phyloP scores from a whole-genome alignment of 2,888 invertebrate species.

The Cremastinae sp. region DNA sequence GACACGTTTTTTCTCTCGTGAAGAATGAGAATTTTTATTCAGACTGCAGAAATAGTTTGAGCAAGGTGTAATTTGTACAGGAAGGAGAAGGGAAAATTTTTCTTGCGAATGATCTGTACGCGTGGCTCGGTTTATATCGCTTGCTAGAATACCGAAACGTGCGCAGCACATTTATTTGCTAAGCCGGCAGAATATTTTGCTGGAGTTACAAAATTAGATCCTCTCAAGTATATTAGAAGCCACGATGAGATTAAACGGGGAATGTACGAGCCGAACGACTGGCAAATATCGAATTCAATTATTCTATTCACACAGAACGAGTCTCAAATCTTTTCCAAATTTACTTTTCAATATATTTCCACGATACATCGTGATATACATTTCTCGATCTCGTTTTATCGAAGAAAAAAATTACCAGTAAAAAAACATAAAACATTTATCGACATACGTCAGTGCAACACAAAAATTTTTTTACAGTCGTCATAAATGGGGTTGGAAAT shows the following conservation, averaged over 20 bases:
- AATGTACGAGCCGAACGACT: not conserved
- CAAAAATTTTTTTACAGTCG: too few relatives aligned
- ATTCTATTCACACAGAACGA: too few relatives aligned
- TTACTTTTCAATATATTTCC: too few relatives aligned
- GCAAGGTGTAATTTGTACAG: not conserved
- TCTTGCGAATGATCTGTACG: constrained; percentile 9
- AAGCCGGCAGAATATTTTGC: constrained; percentile 11
- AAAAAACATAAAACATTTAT: too few relatives aligned
- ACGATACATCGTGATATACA: too few relatives aligned
- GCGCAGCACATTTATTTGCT: constrained; percentile 16
- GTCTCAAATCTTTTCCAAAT: too few relatives aligned
- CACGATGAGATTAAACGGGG: constrained; percentile 10
- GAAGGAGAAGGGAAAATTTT: constrained; percentile 1
- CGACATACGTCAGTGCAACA: too few relatives aligned
- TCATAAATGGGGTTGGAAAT: too few relatives aligned
- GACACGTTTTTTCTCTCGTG: not conserved
- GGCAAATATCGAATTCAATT: too few relatives aligned
- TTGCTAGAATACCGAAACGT: constrained; percentile 8
- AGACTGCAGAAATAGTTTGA: constrained; percentile 1
- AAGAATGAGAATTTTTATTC: constrained; percentile 7
- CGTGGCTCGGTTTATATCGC: not conserved
- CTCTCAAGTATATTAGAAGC: constrained; percentile 3
- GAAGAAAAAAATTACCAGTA: too few relatives aligned
- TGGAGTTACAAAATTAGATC: constrained; percentile 29
- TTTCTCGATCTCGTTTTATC: too few relatives aligned